Evolutionary conservation across 2,113 vertebrate species (phyloP), one percentile per base, ranked within the genome.

Genomic region (Tympanuchus pallidicinctus): DNA sequence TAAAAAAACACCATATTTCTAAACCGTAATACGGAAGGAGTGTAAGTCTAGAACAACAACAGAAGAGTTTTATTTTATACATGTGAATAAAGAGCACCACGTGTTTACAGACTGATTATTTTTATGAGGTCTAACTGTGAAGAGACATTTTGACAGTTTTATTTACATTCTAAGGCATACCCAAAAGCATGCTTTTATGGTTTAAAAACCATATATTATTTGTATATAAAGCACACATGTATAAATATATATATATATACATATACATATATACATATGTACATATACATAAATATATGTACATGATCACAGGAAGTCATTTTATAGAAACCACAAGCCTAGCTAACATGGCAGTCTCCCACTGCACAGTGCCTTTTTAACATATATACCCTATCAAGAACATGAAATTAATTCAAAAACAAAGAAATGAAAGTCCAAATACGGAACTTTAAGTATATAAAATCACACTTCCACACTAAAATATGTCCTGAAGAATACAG

Each of bases 51-150:
- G 21, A 78, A 67, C 36, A 90, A 54, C 30, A 90, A 88, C 25
- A 65, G 32, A 28, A 81, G 24, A 69, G 3, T 74, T 87, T 56
- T 16, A 57, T 80, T 96, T 93, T 75, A 75, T 67, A 69, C 50
- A 84, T 47, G 30, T 47, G 66, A 70, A 85, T 54, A 85, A 89
- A 92, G 45, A 91, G 15, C 40, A 93, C 66, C 48, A 77, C 5
- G 24, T 78, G 81, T 91, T 94, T 89, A 92, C 87, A 57, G 70
- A 87, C 84, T 82, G 80, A 82, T 92, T 93, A 81, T 92, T 95
- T 89, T 95, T 90, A 79, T 67, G 75, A 89, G 74, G 70, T 95
- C 78, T 93, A 82, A 92, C 50, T 76, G 88, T 79, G 57, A 83
- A 93, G 43, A 93, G 93, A 76, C 40, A 85, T 85, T 86, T 67